A percentile compares a stretch with the other conserved stretches of the same genome.
These are phyloP conservation scores for Rhopalosiphum maidis DNA, from an alignment of 1,140 invertebrate genomes.

Conservation along the genomic window DNA sequence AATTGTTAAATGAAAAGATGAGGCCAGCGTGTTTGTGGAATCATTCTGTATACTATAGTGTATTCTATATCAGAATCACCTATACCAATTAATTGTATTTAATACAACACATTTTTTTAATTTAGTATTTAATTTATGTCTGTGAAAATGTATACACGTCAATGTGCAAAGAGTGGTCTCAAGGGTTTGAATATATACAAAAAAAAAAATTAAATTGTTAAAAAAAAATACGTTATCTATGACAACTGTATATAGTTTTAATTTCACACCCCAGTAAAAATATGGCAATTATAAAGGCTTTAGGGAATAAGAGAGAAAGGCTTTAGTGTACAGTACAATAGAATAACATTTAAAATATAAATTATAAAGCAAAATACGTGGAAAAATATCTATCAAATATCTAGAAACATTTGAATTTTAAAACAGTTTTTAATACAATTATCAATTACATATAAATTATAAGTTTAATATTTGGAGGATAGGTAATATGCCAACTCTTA, in stretches of 20 bases:
- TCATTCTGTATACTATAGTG: no score
- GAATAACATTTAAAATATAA: constrained; percentile 36
- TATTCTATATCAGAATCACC: no score
- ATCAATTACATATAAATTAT: neutral
- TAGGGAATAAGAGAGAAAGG: neutral
- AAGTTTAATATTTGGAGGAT: neutral
- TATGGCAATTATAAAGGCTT: constrained; percentile 25
- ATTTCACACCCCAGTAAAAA: constrained; percentile 38
- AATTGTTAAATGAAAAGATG: no score
- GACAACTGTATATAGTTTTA: neutral
- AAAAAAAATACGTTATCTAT: neutral
- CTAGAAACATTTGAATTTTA: neutral
- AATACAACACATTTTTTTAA: neutral
- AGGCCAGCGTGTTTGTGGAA: no score
- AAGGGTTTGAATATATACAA: constrained; percentile 11
- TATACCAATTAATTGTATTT: no score
- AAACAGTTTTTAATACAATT: neutral
- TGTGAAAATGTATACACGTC: neutral
- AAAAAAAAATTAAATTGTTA: constrained; percentile 16
- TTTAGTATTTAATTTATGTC: neutral
- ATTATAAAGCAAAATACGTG: neutral
- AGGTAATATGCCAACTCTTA: neutral
- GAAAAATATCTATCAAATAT: neutral
- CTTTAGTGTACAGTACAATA: neutral
- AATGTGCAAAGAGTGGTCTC: constrained; percentile 9